phyloP scores from a whole-genome alignment of 37 sponge, comb jelly and placozoan species.

The Chondrilla cf. caribensis region DNA sequence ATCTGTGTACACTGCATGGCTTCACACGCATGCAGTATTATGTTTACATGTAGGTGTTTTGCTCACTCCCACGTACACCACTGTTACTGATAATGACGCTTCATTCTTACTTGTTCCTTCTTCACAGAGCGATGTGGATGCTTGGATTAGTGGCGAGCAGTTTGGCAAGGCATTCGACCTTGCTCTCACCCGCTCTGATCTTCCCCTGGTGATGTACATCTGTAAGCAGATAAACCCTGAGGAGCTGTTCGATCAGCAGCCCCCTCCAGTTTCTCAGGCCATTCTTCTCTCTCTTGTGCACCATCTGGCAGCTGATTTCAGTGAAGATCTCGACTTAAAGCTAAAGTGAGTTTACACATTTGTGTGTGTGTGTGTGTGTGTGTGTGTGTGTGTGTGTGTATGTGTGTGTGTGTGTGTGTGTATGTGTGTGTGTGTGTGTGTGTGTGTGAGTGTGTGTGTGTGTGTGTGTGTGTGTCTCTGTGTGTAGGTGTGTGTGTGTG shows the following conservation, averaged over 20 bases:
- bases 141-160: slow-evolving; percentile 25
- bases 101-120: too few relatives aligned
- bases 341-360: slow-evolving; percentile 60
- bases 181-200: slow-evolving; percentile 66
- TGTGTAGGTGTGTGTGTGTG: too few relatives aligned
- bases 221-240: slow-evolving; percentile 76
- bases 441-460: too few relatives aligned
- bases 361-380: too few relatives aligned
- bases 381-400: neutral
- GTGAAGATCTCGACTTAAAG: slow-evolving; percentile 71
- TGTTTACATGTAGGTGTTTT: too few relatives aligned
- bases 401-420: neutral
- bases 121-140: slow-evolving; percentile 1
- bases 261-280: slow-evolving; percentile 68
- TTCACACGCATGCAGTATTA: too few relatives aligned
- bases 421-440: too few relatives aligned
- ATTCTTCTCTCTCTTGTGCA: slow-evolving; percentile 90
- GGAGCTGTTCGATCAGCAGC: slow-evolving; percentile 62
- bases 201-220: slow-evolving; percentile 54
- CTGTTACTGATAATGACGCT: too few relatives aligned
- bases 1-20: too few relatives aligned
- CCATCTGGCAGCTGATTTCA: slow-evolving; percentile 73
- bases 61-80: too few relatives aligned
- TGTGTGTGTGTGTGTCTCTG: too few relatives aligned
- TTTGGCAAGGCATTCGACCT: slow-evolving; percentile 62